Conservation (phyloP, 2,888 invertebrate genomes). For the Galerucella pusilla region DNA sequence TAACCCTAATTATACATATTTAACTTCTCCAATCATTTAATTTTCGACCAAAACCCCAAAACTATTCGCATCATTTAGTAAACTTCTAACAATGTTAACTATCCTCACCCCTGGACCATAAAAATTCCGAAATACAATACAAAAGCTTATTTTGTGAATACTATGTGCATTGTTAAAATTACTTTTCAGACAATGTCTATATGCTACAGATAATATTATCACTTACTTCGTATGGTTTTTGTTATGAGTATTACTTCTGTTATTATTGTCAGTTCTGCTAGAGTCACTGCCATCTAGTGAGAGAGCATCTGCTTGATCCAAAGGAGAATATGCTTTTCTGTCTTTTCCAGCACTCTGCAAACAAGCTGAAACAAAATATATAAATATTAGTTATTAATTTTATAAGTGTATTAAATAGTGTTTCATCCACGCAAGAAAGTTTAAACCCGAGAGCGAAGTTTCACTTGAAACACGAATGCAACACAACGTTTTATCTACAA, state of each 20-base stretch:
- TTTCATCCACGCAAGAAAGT: too few species aligned
- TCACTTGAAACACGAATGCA: too few species aligned
- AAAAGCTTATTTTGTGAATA: neutral
- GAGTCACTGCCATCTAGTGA: conserved; percentile 54
- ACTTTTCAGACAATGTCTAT: too few species aligned
- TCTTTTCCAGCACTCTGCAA: conserved; percentile 76
- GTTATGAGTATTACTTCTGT: conserved; percentile 61
- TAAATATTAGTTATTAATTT: neutral
- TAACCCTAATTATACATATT: too few species aligned
- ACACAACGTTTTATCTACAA: too few species aligned
- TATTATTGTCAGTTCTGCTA: conserved; percentile 62
- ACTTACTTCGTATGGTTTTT: conserved; percentile 59
- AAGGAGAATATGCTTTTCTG: conserved; percentile 73
- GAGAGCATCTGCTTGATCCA: conserved; percentile 69
- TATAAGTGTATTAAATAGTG: too few species aligned
- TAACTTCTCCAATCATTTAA: too few species aligned
- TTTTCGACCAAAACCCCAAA: too few species aligned
- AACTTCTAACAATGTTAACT: neutral
- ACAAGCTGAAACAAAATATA: conserved; percentile 70
- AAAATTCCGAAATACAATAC: neutral
- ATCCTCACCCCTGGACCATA: neutral
- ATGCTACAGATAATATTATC: neutral
- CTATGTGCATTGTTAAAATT: too few species aligned
- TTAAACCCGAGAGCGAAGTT: too few species aligned
- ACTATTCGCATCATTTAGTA: too few species aligned